Evolutionary conservation across 2,113 vertebrate species (phyloP).

Genomic region (Thalassarche chlororhynchos): DNA sequence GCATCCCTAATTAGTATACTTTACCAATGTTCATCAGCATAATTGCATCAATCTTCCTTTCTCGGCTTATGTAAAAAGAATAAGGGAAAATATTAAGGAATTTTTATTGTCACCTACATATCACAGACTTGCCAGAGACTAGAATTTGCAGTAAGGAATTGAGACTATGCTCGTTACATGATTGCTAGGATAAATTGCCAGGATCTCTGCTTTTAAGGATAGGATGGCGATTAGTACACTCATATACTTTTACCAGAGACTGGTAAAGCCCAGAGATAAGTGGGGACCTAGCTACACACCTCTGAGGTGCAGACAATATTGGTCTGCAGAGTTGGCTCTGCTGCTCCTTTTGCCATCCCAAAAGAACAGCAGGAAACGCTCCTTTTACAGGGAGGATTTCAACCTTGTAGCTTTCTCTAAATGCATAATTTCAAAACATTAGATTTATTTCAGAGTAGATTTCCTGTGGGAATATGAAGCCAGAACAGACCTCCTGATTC

Average conservation of each 20-base stretch:
- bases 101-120: neutral
- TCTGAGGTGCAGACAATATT: neutral
- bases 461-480: neutral
- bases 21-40: neutral
- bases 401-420: neutral
- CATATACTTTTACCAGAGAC: neutral
- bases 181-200: neutral
- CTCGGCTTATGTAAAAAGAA: neutral
- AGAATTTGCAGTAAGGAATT: neutral
- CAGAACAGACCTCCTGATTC: neutral
- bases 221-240: neutral
- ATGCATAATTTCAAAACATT: neutral
- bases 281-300: accelerated
- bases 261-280: neutral
- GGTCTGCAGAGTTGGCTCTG: neutral
- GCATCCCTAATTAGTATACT: neutral
- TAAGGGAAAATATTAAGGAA: neutral
- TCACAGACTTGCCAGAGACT: neutral
- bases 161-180: neutral
- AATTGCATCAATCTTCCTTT: neutral
- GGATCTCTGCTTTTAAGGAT: neutral
- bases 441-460: neutral
- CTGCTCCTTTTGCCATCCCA: neutral
- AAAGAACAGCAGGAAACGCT: neutral
- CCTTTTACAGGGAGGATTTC: neutral